Evolutionary conservation across 2,113 vertebrate genomes (phyloP).

Genomic region (Prietella phreatophila): DNA sequence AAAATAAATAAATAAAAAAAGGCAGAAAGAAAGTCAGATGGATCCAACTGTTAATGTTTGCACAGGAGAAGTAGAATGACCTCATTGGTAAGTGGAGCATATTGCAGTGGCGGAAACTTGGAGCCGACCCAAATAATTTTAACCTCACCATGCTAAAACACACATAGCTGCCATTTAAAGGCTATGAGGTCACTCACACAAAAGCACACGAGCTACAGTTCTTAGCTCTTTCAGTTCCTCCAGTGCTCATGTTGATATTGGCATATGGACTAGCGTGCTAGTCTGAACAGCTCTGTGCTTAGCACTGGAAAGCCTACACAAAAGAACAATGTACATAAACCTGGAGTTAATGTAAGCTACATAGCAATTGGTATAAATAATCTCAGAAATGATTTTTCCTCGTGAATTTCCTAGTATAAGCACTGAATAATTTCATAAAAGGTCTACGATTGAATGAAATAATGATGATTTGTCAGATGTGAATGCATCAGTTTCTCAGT

Average conservation of each 20-base stretch:
- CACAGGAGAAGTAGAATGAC: constrained; percentile 42
- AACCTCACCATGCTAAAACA: constrained; percentile 43
- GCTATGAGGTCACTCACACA: constrained; percentile 41
- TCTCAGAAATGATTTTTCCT: not conserved
- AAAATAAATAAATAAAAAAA: no score
- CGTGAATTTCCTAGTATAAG: not conserved
- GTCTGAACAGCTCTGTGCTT: not conserved
- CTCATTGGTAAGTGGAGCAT: constrained; percentile 45
- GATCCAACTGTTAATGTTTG: constrained; percentile 31
- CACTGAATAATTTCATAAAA: not conserved
- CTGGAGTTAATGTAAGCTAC: not conserved
- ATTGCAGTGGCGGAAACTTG: constrained; percentile 46
- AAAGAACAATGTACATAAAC: not conserved
- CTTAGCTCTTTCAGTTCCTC: not conserved
- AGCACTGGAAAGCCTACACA: not conserved
- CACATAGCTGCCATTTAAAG: constrained; percentile 44
- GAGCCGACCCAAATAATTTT: constrained; percentile 46
- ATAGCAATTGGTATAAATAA: not conserved
- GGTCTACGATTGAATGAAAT: not conserved
- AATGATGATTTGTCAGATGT: not conserved
- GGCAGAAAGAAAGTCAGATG: constrained; percentile 18
- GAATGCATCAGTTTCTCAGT: not conserved
- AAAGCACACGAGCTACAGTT: constrained; percentile 17
- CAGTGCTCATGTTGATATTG: not conserved
- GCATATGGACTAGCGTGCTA: not conserved